Percentiles rank a stretch among this genome's conserved stretches.
phyloP scores from a whole-genome alignment of 2,113 vertebrate genomes.

The Rhinolophus ferrumequinum region DNA sequence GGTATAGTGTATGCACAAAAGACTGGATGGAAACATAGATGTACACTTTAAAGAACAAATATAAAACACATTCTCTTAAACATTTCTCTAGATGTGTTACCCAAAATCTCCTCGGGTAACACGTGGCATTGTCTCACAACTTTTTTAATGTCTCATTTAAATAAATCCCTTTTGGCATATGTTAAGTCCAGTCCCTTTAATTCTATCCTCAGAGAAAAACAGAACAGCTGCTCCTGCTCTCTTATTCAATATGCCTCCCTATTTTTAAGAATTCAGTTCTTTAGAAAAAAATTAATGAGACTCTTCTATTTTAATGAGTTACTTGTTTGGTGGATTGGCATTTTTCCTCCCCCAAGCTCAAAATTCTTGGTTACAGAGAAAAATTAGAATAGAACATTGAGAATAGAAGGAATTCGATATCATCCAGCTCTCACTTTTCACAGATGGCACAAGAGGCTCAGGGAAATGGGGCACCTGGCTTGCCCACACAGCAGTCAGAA shows the following conservation, averaged over 20 bases:
- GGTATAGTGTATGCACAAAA: conserved; percentile 25
- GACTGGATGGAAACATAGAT: conserved; percentile 45
- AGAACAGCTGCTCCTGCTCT: conserved; percentile 69
- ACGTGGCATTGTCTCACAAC: conserved; percentile 71
- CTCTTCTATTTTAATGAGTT: conserved; percentile 76
- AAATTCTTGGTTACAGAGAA: conserved; percentile 59
- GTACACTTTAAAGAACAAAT: conserved; percentile 53
- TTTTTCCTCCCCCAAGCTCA: conserved; percentile 57
- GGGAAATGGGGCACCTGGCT: neutral
- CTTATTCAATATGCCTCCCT: conserved; percentile 71
- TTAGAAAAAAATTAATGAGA: conserved; percentile 76
- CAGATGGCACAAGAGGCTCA: neutral
- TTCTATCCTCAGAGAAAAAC: conserved; percentile 63
- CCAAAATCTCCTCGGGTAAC: neutral
- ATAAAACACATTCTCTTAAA: conserved; percentile 57
- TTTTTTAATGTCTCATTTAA: conserved; percentile 76
- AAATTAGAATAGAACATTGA: conserved; percentile 56
- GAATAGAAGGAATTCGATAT: neutral
- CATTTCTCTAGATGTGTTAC: conserved; percentile 26
- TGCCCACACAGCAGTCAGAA: neutral
- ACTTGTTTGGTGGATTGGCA: conserved; percentile 67
- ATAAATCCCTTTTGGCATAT: conserved; percentile 67
- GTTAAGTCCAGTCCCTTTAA: conserved; percentile 56
- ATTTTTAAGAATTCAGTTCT: conserved; percentile 76
- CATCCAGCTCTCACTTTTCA: neutral